Conservation (phyloP, 2,113 vertebrate genomes). For the Silurus meridionalis region DNA sequence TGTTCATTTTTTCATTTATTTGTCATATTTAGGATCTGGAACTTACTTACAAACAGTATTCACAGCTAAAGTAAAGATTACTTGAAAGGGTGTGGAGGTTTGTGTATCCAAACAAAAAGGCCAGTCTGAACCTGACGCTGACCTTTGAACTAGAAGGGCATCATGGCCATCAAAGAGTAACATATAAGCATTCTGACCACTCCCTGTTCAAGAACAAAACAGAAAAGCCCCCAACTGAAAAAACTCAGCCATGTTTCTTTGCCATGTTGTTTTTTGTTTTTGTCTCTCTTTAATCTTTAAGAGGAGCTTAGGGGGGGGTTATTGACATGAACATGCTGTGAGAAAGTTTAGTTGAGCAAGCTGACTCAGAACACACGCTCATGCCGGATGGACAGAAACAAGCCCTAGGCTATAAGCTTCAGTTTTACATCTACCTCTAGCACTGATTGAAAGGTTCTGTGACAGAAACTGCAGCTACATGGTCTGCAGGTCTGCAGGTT, state of each 20-base stretch:
- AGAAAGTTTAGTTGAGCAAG: constrained; percentile 43
- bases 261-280: constrained; percentile 20
- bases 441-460: constrained; percentile 24
- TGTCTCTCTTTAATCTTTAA: constrained; percentile 41
- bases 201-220: neutral
- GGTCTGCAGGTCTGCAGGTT: neutral
- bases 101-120: constrained; percentile 24
- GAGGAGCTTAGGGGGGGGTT: constrained; percentile 37
- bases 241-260: neutral
- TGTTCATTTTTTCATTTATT: neutral
- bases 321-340: constrained; percentile 43
- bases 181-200: neutral
- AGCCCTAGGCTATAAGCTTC: constrained; percentile 17
- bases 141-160: constrained; percentile 29
- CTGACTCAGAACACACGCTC: constrained; percentile 11
- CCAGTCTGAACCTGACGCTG: constrained; percentile 28
- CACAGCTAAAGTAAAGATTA: neutral
- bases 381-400: constrained; percentile 24
- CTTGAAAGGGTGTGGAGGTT: neutral
- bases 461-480: constrained; percentile 37
- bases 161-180: constrained; percentile 8
- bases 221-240: neutral
- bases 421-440: constrained; percentile 34
- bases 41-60: neutral
- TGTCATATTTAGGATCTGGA: neutral